Evolutionary conservation across 1,140 invertebrate species (phyloP), one percentile per base, ranked within the genome.

Genomic region (Cephus cinctus): DNA sequence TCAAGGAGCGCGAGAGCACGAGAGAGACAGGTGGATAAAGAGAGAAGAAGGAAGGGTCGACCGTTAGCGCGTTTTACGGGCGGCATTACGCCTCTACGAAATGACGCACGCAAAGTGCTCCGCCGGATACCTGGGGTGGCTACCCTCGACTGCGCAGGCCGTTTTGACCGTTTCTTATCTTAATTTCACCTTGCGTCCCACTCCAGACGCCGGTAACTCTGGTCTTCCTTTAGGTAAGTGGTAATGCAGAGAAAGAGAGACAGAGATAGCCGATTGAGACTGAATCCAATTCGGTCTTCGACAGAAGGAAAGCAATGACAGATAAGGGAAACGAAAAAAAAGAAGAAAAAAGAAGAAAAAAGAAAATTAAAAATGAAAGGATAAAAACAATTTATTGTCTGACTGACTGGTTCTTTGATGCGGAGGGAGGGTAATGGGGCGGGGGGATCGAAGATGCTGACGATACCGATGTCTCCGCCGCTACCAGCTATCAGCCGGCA

Each of bases 81-180:
- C 54, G 51, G 58, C 62, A 63, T 67, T 63, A 65, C 63, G 54
- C 53, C 61, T 41, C 60, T 59, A 58, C 65, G 56, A 59, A 66
- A 67, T 57, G 62, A 67, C 58, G 52, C 64, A 59, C 52, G 62
- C 47, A 50, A 47, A 48, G 45, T 50, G 50, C 42, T 43, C 43
- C 43, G 15, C 43, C 31, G 45, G 11, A 35, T 12, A 35, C 32
- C 11, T 14, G 32, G 32, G 11, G 14, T 9, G 11, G 15, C 14
- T n/a, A 35, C 11, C 15, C 32, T n/a, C 32, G 32, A 35, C 15
- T 35, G n/a, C n/a, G n/a, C n/a, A n/a, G n/a, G n/a, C n/a, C 32
- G 32, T 38, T 4, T 16, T 16, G 21, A 3, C 15, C 16, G 11
- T 19, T 19, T 38, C 9, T 38, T 9, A 20, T 15, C 20, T 31